phyloP scores from a whole-genome alignment of 2,888 invertebrate genomes.

The Hydriomena furcata region DNA sequence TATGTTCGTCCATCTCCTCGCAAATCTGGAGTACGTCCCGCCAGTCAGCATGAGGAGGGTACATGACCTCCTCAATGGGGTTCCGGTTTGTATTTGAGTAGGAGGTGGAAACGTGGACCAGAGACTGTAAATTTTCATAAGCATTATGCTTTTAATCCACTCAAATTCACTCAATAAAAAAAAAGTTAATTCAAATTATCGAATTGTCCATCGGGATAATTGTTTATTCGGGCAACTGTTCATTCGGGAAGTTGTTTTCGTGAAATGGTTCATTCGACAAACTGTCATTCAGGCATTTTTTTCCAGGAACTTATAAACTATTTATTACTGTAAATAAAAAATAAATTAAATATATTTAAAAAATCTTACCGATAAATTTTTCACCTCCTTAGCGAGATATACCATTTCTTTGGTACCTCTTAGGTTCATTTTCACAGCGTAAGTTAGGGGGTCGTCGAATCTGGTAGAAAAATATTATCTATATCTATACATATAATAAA shows the following conservation, averaged over 20 bases:
- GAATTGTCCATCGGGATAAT: too few relatives aligned
- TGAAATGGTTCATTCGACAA: too few relatives aligned
- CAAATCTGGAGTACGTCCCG: constrained; percentile 85
- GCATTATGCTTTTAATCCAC: too few relatives aligned
- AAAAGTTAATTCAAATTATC: too few relatives aligned
- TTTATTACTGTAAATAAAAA: too few relatives aligned
- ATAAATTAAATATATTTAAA: too few relatives aligned
- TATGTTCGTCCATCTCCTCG: constrained; percentile 84
- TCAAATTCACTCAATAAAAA: too few relatives aligned
- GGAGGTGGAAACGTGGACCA: constrained; percentile 94
- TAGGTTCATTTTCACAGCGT: constrained; percentile 85
- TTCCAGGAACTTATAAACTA: too few relatives aligned
- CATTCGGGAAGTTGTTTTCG: too few relatives aligned
- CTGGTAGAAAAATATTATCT: constrained; percentile 73
- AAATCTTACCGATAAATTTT: constrained; percentile 76
- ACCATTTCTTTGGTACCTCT: constrained; percentile 86
- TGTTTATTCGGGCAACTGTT: too few relatives aligned
- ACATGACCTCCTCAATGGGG: constrained; percentile 89
- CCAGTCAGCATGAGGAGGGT: constrained; percentile 88
- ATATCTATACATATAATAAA: too few relatives aligned
- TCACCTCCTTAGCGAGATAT: constrained; percentile 83
- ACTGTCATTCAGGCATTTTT: too few relatives aligned
- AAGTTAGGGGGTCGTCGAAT: constrained; percentile 90
- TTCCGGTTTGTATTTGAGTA: constrained; percentile 92
- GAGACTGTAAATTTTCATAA: constrained; percentile 68